These are phyloP conservation scores for Leptodactylus fuscus DNA, from an alignment of 2,113 vertebrate genomes.

Conservation along the genomic window DNA sequence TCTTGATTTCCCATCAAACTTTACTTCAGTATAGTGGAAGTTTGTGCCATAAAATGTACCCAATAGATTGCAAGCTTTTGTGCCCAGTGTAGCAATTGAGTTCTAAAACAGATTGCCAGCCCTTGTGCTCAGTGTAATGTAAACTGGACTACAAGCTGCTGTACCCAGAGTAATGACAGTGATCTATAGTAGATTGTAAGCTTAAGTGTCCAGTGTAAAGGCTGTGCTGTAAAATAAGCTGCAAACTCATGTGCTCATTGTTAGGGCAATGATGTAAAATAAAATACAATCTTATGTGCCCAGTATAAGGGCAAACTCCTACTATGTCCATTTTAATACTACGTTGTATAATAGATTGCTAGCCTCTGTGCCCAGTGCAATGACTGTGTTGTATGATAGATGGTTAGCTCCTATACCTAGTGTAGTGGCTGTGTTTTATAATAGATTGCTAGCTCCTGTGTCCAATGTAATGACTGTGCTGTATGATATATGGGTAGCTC, in stretches of 20 bases:
- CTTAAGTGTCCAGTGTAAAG: neutral
- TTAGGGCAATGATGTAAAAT: too few species aligned
- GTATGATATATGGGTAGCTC: neutral
- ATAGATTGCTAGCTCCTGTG: neutral
- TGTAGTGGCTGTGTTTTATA: neutral
- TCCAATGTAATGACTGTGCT: neutral
- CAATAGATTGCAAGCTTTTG: neutral
- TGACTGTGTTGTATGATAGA: neutral
- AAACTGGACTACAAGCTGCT: neutral
- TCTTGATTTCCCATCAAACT: neutral
- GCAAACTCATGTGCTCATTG: too few species aligned
- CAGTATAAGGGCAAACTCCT: neutral
- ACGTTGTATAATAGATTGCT: neutral
- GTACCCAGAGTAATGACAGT: neutral
- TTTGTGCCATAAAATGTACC: neutral
- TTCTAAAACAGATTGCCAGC: neutral
- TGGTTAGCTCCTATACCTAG: neutral
- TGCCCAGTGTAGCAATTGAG: neutral
- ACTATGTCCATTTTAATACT: neutral
- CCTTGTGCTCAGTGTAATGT: neutral
- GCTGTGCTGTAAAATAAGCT: neutral
- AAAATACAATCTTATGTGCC: neutral
- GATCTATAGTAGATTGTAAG: neutral
- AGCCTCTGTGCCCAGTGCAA: neutral
- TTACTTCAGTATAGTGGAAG: neutral